A percentile compares a stretch with the other conserved stretches of the same genome.
phyloP scores from a whole-genome alignment of 2,888 invertebrate species.

The Thelaira solivaga region DNA sequence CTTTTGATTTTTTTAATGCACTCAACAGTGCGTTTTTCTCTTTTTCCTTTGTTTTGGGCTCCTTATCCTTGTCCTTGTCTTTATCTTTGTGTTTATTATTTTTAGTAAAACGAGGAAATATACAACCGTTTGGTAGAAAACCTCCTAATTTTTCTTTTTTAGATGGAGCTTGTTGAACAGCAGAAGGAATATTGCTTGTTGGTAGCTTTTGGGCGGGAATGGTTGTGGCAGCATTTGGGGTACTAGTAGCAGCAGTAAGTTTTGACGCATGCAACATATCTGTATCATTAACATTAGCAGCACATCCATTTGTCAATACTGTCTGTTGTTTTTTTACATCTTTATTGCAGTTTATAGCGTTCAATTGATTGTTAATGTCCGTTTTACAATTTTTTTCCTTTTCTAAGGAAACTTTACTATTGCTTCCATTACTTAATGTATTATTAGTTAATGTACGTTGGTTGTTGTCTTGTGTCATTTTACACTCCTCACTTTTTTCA shows the following conservation, averaged over 20 bases:
- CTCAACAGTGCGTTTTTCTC: conserved; percentile 72
- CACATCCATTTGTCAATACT: conserved; percentile 40
- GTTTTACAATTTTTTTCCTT: background rate
- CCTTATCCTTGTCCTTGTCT: conserved; percentile 73
- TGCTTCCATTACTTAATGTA: conserved; percentile 49
- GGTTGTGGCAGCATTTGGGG: conserved; percentile 16
- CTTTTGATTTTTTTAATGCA: conserved; percentile 75
- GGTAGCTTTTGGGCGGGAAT: conserved; percentile 16
- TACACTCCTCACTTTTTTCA: background rate
- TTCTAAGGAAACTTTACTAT: background rate
- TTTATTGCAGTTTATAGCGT: conserved; percentile 40
- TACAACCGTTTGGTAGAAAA: conserved; percentile 76
- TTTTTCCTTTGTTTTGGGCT: conserved; percentile 71
- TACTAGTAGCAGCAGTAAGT: conserved; percentile 3
- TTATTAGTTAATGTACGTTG: conserved; percentile 29
- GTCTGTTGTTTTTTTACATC: conserved; percentile 1
- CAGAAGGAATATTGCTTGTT: conserved; percentile 26
- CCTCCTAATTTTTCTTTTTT: conserved; percentile 77
- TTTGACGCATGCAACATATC: background rate
- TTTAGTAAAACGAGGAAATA: conserved; percentile 76
- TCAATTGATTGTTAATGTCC: conserved; percentile 31
- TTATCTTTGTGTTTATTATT: conserved; percentile 75
- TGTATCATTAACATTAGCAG: conserved; percentile 15
- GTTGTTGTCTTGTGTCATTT: conserved; percentile 21
- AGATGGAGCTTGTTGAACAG: conserved; percentile 56